Conservation (phyloP, 2,113 vertebrate genomes). For the Cyprinodon variegatus region DNA sequence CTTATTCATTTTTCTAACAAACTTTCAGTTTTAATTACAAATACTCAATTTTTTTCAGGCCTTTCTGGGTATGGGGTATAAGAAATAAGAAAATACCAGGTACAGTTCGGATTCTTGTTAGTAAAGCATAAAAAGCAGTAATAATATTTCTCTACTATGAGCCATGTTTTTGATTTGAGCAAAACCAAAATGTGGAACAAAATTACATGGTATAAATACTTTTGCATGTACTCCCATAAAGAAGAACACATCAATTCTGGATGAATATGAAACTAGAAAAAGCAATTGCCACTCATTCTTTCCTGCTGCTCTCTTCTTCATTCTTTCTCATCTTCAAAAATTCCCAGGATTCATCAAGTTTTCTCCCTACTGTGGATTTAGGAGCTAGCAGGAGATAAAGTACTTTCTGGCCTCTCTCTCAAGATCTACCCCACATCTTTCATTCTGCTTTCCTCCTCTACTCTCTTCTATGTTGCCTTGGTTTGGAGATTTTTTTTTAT, state of each 20-base stretch:
- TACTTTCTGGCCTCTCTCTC: constrained; percentile 7
- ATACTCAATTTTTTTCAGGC: too few relatives aligned
- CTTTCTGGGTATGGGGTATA: too few relatives aligned
- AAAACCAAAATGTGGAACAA: neutral
- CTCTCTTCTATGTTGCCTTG: constrained; percentile 16
- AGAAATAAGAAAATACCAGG: too few relatives aligned
- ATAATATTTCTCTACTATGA: neutral
- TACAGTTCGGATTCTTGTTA: too few relatives aligned
- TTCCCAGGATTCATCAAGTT: constrained; percentile 27
- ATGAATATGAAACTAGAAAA: constrained; percentile 3
- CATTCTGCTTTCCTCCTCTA: constrained; percentile 7
- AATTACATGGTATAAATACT: neutral
- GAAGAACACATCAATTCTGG: neutral
- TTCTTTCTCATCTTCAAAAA: constrained; percentile 25
- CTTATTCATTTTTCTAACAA: too few relatives aligned
- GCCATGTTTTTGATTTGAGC: neutral
- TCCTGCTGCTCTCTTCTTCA: constrained; percentile 9
- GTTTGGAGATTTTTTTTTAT: constrained; percentile 42
- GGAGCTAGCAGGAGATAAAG: constrained; percentile 13
- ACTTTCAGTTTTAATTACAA: too few relatives aligned
- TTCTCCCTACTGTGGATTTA: constrained; percentile 27
- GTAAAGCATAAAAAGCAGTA: too few relatives aligned
- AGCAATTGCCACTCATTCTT: neutral
- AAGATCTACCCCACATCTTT: neutral
- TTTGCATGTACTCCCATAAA: neutral